Evolutionary conservation across 2,113 vertebrate genomes (phyloP).

Genomic region (Burhinus oedicnemus): DNA sequence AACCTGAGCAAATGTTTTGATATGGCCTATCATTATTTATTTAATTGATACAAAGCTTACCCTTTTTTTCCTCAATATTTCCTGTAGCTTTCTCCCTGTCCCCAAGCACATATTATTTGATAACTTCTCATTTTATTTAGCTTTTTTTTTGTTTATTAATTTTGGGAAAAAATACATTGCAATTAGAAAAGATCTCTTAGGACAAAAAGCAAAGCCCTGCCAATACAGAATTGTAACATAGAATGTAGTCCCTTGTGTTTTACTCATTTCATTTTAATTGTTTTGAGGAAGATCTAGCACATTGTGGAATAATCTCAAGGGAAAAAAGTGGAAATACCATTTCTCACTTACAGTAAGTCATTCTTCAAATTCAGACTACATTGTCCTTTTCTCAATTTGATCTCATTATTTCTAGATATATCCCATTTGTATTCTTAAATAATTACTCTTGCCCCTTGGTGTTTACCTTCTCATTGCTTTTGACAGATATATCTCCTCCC

Average conservation of each 20-base stretch:
- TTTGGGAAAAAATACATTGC: not conserved
- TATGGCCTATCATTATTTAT: not conserved
- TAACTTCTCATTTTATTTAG: conserved; percentile 8
- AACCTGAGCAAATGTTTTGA: not conserved
- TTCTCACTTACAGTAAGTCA: not conserved
- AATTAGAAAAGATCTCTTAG: conserved; percentile 36
- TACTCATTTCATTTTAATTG: conserved; percentile 46
- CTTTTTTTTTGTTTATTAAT: conserved; percentile 31
- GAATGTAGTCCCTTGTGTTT: conserved; percentile 23
- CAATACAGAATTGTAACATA: not conserved
- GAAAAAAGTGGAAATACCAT: conserved; percentile 12
- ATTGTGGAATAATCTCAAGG: conserved; percentile 1
- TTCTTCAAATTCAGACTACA: conserved; percentile 31
- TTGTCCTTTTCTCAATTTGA: conserved; percentile 43
- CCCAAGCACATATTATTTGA: not conserved
- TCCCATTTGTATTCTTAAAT: conserved; percentile 66
- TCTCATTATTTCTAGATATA: conserved; percentile 56
- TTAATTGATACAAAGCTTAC: not conserved
- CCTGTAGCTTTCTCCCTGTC: not conserved
- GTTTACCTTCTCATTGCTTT: conserved; percentile 62
- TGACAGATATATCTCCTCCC: conserved; percentile 49
- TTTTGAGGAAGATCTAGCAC: conserved; percentile 35
- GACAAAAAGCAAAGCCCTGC: not conserved
- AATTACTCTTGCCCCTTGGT: conserved; percentile 69
- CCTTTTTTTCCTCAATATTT: not conserved